These are phyloP conservation scores for Physocephala rufipes DNA, from an alignment of 2,888 invertebrate species.

Conservation along the genomic window DNA sequence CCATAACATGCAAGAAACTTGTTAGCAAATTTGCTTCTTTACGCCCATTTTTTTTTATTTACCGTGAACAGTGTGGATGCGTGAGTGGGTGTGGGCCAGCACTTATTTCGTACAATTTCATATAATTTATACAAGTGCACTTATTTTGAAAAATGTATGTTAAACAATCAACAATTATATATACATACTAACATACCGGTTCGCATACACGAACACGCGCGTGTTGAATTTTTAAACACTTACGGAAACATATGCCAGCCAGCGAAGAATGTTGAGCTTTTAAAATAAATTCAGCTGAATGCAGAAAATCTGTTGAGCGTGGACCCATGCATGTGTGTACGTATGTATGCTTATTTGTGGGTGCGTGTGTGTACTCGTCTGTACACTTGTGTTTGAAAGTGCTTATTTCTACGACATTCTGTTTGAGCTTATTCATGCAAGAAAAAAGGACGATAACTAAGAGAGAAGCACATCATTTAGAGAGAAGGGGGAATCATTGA, in stretches of 20 bases:
- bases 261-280: slow-evolving; percentile 17
- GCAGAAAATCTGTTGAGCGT: slow-evolving; percentile 43
- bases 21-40: slow-evolving; percentile 21
- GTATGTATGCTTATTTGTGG: too few relatives aligned
- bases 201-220: neutral
- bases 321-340: too few relatives aligned
- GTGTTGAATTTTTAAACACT: neutral
- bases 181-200: too few relatives aligned
- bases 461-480: too few relatives aligned
- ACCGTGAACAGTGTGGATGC: neutral
- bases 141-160: slow-evolving; percentile 2
- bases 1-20: neutral
- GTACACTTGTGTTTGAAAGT: slow-evolving; percentile 4
- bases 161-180: slow-evolving; percentile 5
- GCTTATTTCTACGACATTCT: neutral
- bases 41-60: slow-evolving; percentile 6
- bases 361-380: too few relatives aligned
- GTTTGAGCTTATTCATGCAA: neutral
- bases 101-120: neutral
- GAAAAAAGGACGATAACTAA: too few relatives aligned
- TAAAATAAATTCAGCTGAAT: too few relatives aligned
- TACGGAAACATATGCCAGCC: neutral
- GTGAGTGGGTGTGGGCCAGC: neutral
- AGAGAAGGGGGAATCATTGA: too few relatives aligned
- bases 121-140: neutral